Percentiles rank a stretch among this genome's conserved stretches.
phyloP scores from a whole-genome alignment of 2,113 vertebrate species.

The Triplophysa rosa region DNA sequence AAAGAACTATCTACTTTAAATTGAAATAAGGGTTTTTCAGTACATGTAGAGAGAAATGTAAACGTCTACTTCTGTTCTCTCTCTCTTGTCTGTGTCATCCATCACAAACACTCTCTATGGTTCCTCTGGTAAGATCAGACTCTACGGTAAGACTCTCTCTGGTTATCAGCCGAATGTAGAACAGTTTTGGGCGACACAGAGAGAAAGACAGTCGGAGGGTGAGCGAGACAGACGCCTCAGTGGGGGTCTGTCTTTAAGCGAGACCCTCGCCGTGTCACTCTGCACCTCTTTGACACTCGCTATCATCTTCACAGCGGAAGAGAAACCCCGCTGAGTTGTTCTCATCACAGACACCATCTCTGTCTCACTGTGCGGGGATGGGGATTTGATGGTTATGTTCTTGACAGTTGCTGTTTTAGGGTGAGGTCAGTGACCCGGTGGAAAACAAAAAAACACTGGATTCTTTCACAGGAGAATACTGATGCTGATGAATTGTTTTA shows the following conservation, averaged over 20 bases:
- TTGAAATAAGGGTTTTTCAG: no score
- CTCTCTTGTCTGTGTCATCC: no score
- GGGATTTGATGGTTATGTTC: not conserved
- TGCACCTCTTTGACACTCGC: not conserved
- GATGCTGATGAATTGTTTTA: no score
- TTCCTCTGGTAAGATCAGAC: not conserved
- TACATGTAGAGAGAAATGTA: no score
- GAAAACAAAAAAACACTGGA: not conserved
- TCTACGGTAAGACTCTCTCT: not conserved
- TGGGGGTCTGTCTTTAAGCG: not conserved
- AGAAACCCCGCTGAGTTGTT: slow-evolving; percentile 18
- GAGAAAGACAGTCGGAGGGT: not conserved
- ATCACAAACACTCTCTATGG: not conserved
- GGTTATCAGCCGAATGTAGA: not conserved
- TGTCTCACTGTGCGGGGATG: not conserved
- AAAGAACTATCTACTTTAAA: no score
- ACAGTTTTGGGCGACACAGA: not conserved
- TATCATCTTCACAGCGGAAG: slow-evolving; percentile 15
- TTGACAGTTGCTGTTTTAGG: not conserved
- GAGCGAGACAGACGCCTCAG: not conserved
- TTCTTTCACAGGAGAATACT: not conserved
- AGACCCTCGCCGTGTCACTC: slow-evolving; percentile 15
- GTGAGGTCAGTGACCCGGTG: not conserved
- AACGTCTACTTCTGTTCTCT: no score
- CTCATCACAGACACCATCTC: slow-evolving; percentile 1